Evolutionary conservation across 2,797 vertebrate species (phyloP).

Genomic region (Glyptemys insculpta): DNA sequence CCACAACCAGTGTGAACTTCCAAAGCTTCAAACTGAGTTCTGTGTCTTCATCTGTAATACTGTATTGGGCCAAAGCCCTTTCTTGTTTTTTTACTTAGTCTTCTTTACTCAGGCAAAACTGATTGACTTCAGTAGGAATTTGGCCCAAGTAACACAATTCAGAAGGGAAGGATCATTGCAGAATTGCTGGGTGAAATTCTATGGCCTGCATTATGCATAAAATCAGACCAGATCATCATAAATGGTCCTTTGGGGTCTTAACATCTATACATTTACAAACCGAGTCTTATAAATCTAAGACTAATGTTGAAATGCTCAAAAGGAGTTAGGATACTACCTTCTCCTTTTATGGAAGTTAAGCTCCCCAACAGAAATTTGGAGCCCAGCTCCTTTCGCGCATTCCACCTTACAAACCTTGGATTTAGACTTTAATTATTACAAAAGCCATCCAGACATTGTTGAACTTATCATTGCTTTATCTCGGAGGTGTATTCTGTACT

Average conservation of each 20-base stretch:
- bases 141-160: background rate
- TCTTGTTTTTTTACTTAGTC: background rate
- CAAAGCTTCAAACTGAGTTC: background rate
- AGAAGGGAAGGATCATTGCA: background rate
- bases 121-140: background rate
- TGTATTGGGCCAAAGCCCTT: background rate
- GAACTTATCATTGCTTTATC: background rate
- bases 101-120: background rate
- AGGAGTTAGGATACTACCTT: no score
- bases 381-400: no score
- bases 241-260: fast-evolving
- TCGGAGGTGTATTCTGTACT: background rate
- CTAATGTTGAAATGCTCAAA: no score
- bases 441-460: background rate
- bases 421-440: background rate
- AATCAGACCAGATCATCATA: fast-evolving
- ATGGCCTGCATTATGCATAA: background rate
- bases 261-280: background rate
- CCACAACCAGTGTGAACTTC: background rate
- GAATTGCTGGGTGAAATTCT: background rate
- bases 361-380: no score
- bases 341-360: no score
- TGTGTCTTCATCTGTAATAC: background rate
- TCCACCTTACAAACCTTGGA: no score
- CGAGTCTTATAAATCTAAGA: no score